A percentile compares a stretch with the other conserved stretches of the same genome.
These are phyloP conservation scores for Axinella damicornis DNA, from an alignment of 37 sponge, comb jelly and placozoan species.

Conservation along the genomic window DNA sequence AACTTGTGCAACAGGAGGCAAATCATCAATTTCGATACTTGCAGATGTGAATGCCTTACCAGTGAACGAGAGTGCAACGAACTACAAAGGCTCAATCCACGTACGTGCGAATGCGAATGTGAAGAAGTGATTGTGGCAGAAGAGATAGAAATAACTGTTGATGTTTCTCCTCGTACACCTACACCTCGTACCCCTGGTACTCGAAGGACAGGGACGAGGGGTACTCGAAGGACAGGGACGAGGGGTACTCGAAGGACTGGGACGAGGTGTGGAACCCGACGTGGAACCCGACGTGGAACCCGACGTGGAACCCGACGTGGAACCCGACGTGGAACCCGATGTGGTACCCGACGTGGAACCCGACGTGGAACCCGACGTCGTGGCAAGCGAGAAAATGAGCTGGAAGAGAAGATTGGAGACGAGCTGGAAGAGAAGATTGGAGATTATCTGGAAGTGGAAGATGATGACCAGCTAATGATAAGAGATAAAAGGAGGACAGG, in stretches of 20 bases:
- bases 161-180: too few relatives aligned
- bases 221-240: not conserved
- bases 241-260: not conserved
- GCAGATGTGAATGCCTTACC: constrained; percentile 14
- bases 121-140: not conserved
- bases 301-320: too few relatives aligned
- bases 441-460: too few relatives aligned
- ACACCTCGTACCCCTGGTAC: not conserved
- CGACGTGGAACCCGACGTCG: too few relatives aligned
- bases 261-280: not conserved
- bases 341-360: too few relatives aligned
- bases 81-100: constrained; percentile 6
- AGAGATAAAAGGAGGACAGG: not conserved
- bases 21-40: constrained; percentile 1
- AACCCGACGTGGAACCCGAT: too few relatives aligned
- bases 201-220: not conserved
- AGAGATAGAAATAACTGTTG: not conserved
- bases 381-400: too few relatives aligned
- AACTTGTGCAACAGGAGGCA: not conserved
- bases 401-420: too few relatives aligned
- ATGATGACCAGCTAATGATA: not conserved
- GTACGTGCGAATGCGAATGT: constrained; percentile 38
- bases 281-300: not conserved
- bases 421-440: too few relatives aligned
- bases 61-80: not conserved